Evolutionary conservation across 1,140 invertebrate species (phyloP), one percentile per base, ranked within the genome.

Genomic region (Drosophila punjabiensis): DNA sequence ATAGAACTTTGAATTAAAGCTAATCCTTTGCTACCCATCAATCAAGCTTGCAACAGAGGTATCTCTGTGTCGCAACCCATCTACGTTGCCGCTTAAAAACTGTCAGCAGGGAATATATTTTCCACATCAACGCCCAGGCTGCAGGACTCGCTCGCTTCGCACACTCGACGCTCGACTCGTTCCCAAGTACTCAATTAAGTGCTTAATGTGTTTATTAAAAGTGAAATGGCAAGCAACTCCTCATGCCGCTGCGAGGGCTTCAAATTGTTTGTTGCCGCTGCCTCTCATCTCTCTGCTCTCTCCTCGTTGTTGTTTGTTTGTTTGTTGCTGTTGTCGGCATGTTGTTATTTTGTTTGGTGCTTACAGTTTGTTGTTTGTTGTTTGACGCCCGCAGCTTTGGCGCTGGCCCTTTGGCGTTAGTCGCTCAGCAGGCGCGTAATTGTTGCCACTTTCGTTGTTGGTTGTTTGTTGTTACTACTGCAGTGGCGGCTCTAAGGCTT

Each of bases 201-300:
- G 66, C 74, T 84, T 89, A 79, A 89, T 85, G 81, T 89, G 81
- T 89, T 89, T 88, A 85, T 88, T 89, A 88, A 88, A 89, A 89
- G 74, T 85, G 85, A 85, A 89, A 89, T 81, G 77, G 48, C 81
- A 84, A 76, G 87, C 84, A 80, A 67, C 69, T 65, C 67, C 73
- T 69, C 64, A 59, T 78, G 56, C 76, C 77, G 56, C 35, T 39
- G 55, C 48, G 24, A 43, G 35, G 41, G 56, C 35, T 47, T n/a
- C n/a, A 50, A 60, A 52, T 28, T 74, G 70, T 41, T 64, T 76
- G 58, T 50, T 59, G 30, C 20, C 35, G 18, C n/a, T 55, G 16
- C 50, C 16, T 53, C 5, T 33, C 3, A n/a, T 33, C 18, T 24
- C 24, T 24, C 24, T 24, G 1, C 24, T 24, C 24, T 24, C 5